Conservation (phyloP, 2,888 invertebrate genomes). For the Cinara cedri region DNA sequence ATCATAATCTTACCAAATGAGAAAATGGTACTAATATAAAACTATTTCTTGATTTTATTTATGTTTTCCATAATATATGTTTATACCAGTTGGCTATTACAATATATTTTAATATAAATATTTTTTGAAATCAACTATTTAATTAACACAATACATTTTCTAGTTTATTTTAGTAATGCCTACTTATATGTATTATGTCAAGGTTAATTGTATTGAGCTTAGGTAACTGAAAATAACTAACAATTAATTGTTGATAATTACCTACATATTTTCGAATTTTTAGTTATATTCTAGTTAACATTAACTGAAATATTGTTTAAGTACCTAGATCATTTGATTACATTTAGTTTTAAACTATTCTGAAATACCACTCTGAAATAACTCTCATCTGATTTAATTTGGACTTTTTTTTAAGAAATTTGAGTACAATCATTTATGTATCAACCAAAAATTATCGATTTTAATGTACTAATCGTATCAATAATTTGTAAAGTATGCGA, state of each 20-base stretch:
- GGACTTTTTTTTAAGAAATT: background rate
- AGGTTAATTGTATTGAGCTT: background rate
- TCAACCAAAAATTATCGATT: background rate
- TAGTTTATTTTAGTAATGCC: too few species aligned
- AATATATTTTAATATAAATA: too few species aligned
- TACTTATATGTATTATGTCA: background rate
- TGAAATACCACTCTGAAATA: background rate
- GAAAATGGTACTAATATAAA: conserved; percentile 1
- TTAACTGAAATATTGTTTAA: too few species aligned
- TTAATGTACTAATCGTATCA: background rate
- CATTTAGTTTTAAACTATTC: too few species aligned
- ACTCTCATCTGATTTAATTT: background rate
- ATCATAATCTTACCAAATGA: conserved; percentile 15
- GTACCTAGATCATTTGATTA: too few species aligned
- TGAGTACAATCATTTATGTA: background rate
- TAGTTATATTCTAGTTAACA: background rate
- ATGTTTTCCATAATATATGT: background rate
- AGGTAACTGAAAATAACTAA: background rate
- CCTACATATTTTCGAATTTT: background rate
- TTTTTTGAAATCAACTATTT: too few species aligned
- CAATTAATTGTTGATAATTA: background rate
- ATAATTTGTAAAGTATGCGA: background rate
- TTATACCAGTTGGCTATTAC: background rate
- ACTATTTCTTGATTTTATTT: conserved; percentile 12
- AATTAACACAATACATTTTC: background rate